Evolutionary conservation across 2,888 invertebrate species (phyloP).

Genomic region (Escarpia spicata): DNA sequence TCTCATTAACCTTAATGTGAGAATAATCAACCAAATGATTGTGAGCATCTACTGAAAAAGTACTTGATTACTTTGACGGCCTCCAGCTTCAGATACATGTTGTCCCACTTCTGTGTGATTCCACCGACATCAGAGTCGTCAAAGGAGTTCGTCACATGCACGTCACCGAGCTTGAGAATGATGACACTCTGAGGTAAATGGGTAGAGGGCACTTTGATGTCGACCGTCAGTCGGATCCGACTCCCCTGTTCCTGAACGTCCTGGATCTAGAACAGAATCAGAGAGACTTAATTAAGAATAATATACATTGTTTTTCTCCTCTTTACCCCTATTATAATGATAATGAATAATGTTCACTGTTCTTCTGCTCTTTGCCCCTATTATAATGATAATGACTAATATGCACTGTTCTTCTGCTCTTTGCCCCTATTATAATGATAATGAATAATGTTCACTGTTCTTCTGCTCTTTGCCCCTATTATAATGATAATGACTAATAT

Average conservation of each 20-base stretch:
- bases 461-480: no score
- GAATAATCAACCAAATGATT: no score
- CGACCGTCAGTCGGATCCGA: constrained; percentile 72
- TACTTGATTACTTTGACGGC: constrained; percentile 72
- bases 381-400: no score
- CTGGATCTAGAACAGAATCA: constrained; percentile 47
- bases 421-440: no score
- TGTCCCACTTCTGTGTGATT: constrained; percentile 60
- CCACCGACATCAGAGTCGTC: constrained; percentile 67
- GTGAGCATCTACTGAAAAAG: background rate
- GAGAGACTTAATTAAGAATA: background rate
- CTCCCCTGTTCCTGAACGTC: constrained; percentile 55
- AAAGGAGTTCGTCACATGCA: constrained; percentile 84
- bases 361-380: no score
- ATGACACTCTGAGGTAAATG: constrained; percentile 81
- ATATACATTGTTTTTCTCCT: background rate
- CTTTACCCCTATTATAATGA: no score
- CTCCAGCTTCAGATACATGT: constrained; percentile 67
- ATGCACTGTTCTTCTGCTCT: no score
- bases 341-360: no score
- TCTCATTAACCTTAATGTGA: no score
- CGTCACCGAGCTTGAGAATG: constrained; percentile 79
- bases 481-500: no score
- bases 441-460: no score
- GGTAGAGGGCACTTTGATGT: constrained; percentile 79